Evolutionary conservation across 2,888 invertebrate genomes (phyloP).

Genomic region (Homarus gammarus): DNA sequence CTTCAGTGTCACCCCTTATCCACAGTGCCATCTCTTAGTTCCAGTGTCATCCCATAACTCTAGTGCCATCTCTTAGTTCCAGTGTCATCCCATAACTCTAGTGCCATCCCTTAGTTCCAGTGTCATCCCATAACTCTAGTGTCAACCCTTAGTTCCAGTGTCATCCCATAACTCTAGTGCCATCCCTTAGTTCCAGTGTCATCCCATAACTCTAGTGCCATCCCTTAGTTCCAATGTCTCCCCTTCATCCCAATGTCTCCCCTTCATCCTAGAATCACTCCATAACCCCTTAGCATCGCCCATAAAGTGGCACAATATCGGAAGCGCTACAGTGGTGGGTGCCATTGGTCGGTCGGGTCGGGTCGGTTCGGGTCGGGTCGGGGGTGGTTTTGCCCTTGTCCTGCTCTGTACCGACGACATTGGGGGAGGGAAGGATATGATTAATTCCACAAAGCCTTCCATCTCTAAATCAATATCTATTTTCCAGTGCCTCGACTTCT

Average conservation of each 20-base stretch:
- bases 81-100: background rate
- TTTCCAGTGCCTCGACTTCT: slow-evolving; percentile 58
- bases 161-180: background rate
- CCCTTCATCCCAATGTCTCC: background rate
- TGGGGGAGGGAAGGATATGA: slow-evolving; percentile 48
- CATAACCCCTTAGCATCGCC: background rate
- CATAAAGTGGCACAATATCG: background rate
- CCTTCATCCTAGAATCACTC: background rate
- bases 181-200: background rate
- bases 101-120: background rate
- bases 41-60: too few relatives aligned
- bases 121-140: background rate
- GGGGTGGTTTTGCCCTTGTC: background rate
- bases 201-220: background rate
- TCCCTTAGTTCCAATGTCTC: background rate
- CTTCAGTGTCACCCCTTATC: too few relatives aligned
- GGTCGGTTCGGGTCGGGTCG: too few relatives aligned
- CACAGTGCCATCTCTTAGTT: too few relatives aligned
- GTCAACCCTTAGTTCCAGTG: background rate
- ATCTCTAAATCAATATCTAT: slow-evolving; percentile 68
- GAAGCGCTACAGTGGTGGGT: background rate
- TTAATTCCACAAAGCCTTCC: slow-evolving; percentile 66
- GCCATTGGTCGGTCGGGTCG: slow-evolving; percentile 12
- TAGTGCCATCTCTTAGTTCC: too few relatives aligned
- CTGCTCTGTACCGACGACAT: slow-evolving; percentile 20